Conservation (phyloP, 2,797 vertebrate species). For the Falco novaeseelandiae region DNA sequence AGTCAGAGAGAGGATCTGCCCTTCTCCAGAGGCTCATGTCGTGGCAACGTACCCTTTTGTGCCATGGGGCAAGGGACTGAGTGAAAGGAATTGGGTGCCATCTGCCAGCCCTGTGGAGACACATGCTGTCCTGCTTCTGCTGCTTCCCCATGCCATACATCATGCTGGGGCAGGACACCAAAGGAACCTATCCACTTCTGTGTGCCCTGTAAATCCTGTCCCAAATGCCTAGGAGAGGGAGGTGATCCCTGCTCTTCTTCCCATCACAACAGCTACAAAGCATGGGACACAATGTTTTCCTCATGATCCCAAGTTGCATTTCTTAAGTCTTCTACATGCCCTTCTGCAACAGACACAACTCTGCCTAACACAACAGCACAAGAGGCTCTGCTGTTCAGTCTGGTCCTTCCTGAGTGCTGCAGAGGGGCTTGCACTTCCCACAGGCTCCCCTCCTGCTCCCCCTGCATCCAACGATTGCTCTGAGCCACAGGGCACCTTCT, state of each 20-base stretch:
- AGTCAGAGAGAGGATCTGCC: neutral
- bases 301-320: rapidly evolving
- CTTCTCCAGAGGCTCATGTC: neutral
- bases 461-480: rapidly evolving
- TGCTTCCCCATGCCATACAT: neutral
- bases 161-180: neutral
- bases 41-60: rapidly evolving
- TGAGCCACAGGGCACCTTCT: neutral
- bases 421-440: neutral
- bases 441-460: neutral
- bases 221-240: neutral
- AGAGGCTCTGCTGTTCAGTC: neutral
- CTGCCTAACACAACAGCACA: neutral
- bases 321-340: neutral
- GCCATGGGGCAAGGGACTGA: neutral
- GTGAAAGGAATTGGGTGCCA: neutral
- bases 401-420: rapidly evolving
- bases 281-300: neutral
- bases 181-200: neutral
- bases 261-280: neutral
- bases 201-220: neutral
- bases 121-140: rapidly evolving
- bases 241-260: neutral
- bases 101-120: neutral
- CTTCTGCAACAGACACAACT: neutral